Evolutionary conservation across 2,888 invertebrate genomes (phyloP).

Genomic region (Blera fallax): DNA sequence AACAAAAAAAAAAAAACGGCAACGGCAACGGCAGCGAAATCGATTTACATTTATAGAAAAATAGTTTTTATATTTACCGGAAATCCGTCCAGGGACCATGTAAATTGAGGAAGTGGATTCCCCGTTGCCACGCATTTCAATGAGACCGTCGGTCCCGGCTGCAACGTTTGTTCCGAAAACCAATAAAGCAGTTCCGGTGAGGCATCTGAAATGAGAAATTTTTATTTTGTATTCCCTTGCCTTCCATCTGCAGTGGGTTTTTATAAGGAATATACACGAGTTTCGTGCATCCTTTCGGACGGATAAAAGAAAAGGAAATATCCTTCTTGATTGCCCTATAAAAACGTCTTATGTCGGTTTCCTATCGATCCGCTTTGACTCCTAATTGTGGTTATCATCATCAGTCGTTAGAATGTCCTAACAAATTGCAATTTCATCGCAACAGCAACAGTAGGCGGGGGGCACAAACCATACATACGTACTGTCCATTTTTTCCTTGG

Average conservation of each 20-base stretch:
- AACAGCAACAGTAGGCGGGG: neutral
- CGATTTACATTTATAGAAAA: slow-evolving; percentile 52
- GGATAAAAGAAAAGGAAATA: slow-evolving; percentile 37
- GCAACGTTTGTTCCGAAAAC: slow-evolving; percentile 95
- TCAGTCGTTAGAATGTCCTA: slow-evolving; percentile 16
- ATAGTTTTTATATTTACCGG: slow-evolving; percentile 84
- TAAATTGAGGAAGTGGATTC: slow-evolving; percentile 95
- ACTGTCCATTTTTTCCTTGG: neutral
- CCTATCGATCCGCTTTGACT: slow-evolving; percentile 55
- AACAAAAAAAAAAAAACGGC: too few species aligned
- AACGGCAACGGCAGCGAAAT: slow-evolving; percentile 36
- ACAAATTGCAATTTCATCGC: slow-evolving; percentile 61
- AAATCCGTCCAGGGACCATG: slow-evolving; percentile 95
- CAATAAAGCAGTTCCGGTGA: slow-evolving; percentile 94
- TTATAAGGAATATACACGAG: too few species aligned
- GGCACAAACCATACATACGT: neutral
- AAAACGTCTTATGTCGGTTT: slow-evolving; percentile 51
- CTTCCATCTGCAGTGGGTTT: neutral
- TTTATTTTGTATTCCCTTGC: neutral
- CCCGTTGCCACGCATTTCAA: slow-evolving; percentile 97
- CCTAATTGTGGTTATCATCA: slow-evolving; percentile 55
- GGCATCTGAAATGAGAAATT: slow-evolving; percentile 85
- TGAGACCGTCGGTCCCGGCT: slow-evolving; percentile 94
- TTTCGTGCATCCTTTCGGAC: neutral
- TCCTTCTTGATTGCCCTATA: slow-evolving; percentile 59